Percentiles rank a stretch among this genome's conserved stretches.
phyloP scores from a whole-genome alignment of 2,888 invertebrate genomes.

The Hemicrepidius hirtus region DNA sequence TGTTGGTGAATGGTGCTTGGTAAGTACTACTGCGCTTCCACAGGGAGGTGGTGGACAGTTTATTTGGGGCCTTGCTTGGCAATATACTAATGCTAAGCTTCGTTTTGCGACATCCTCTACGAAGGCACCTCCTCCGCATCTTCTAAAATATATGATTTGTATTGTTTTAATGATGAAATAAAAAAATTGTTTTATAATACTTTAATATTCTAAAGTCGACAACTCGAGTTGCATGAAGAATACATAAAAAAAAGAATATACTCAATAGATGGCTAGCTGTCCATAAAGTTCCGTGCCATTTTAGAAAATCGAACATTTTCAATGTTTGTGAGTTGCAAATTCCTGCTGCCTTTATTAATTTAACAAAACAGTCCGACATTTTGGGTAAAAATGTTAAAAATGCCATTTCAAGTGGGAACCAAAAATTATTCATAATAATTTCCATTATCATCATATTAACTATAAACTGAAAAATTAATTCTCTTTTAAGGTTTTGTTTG shows the following conservation, averaged over 20 bases:
- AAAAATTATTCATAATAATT: constrained; percentile 66
- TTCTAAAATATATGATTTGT: background rate
- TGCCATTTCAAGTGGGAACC: constrained; percentile 67
- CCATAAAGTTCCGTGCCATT: constrained; percentile 57
- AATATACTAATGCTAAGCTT: no score
- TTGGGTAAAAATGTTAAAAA: constrained; percentile 58
- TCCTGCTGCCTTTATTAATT: constrained; percentile 55
- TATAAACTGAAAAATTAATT: constrained; percentile 61
- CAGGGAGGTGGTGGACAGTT: background rate
- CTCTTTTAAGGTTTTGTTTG: no score
- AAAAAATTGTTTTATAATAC: constrained; percentile 44
- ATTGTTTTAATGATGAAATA: background rate
- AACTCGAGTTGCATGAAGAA: constrained; percentile 59
- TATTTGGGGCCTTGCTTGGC: no score
- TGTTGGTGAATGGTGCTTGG: no score
- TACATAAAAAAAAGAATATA: constrained; percentile 58
- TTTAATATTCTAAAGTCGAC: constrained; percentile 58
- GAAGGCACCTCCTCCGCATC: constrained; percentile 1
- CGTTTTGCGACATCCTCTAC: background rate
- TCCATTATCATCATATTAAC: constrained; percentile 65
- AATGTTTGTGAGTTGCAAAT: constrained; percentile 57
- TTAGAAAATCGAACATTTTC: constrained; percentile 58
- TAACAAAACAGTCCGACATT: constrained; percentile 60
- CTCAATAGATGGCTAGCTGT: constrained; percentile 64
- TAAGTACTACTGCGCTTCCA: no score